Conservation (phyloP, 2,888 invertebrate species). For the Psylliodes chrysocephalus region DNA sequence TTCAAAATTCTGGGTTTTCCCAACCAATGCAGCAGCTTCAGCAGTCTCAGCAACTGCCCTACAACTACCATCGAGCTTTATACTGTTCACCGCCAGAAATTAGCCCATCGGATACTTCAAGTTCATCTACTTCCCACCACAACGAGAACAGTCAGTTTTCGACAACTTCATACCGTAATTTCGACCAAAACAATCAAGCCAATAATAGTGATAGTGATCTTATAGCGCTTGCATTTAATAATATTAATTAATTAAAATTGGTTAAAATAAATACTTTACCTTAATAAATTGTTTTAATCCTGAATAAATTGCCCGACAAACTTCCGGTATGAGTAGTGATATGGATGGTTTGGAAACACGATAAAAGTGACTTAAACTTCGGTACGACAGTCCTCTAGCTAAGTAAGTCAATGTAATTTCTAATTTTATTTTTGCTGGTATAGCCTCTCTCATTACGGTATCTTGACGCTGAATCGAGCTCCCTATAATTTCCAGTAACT, state of each 20-base stretch:
- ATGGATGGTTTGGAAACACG: too few species aligned
- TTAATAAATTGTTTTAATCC: constrained; percentile 5
- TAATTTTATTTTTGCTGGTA: not conserved
- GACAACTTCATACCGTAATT: not conserved
- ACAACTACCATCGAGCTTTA: not conserved
- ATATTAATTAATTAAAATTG: too few species aligned
- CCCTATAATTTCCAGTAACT: not conserved
- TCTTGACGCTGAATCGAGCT: not conserved
- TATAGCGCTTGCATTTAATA: not conserved
- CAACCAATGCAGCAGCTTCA: constrained; percentile 4
- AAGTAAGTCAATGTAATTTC: constrained; percentile 52
- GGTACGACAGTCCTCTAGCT: constrained; percentile 48
- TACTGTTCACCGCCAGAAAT: constrained; percentile 3
- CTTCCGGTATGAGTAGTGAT: constrained; percentile 48
- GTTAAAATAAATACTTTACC: too few species aligned
- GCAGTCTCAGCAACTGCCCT: not conserved
- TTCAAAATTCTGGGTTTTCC: not conserved
- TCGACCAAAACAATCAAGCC: not conserved
- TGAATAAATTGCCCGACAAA: constrained; percentile 45
- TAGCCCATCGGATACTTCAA: constrained; percentile 5
- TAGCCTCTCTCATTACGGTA: not conserved
- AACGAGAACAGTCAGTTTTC: not conserved
- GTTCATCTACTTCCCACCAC: constrained; percentile 4
- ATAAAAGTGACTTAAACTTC: too few species aligned
- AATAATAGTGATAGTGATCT: not conserved